These are phyloP conservation scores for Hylaeus volcanicus DNA, from an alignment of 1,140 invertebrate genomes.

Conservation along the genomic window DNA sequence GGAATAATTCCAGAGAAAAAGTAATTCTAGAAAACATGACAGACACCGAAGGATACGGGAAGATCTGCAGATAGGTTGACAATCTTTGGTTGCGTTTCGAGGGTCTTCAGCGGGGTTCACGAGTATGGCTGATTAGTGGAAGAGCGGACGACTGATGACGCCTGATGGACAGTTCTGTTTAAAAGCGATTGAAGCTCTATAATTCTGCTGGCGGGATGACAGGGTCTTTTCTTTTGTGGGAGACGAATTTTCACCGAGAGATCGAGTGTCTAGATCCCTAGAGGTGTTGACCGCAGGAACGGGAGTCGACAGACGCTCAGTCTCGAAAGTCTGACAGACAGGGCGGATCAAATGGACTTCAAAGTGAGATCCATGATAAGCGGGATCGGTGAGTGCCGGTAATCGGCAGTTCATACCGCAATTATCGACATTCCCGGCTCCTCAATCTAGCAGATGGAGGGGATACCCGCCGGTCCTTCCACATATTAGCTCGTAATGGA, in stretches of 20 bases:
- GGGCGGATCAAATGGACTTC: slow-evolving; percentile 43
- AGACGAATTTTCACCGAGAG: slow-evolving; percentile 29
- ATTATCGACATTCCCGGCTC: slow-evolving; percentile 46
- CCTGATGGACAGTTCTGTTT: slow-evolving; percentile 38
- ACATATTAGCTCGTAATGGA: slow-evolving; percentile 42
- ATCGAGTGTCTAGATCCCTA: slow-evolving; percentile 41
- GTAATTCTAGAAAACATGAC: background rate
- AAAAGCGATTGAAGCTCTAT: slow-evolving; percentile 24
- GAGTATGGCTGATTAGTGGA: background rate
- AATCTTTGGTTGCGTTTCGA: slow-evolving; percentile 12
- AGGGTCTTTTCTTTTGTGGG: slow-evolving; percentile 43
- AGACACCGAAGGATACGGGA: background rate
- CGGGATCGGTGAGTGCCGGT: slow-evolving; percentile 21
- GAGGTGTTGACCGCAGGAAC: slow-evolving; percentile 21
- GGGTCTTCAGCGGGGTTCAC: background rate
- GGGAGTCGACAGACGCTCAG: slow-evolving; percentile 17
- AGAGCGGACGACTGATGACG: slow-evolving; percentile 22
- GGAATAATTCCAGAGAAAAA: background rate
- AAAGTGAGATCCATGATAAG: slow-evolving; percentile 37
- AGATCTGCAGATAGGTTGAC: background rate
- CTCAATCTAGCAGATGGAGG: slow-evolving; percentile 36
- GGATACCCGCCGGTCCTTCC: slow-evolving; percentile 26
- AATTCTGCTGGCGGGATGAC: slow-evolving; percentile 25
- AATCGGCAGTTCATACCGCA: slow-evolving; percentile 41
- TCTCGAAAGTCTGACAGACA: slow-evolving; percentile 35